These are phyloP conservation scores for Telmatherina bonti DNA, from an alignment of 2,797 vertebrate species.

Conservation along the genomic window DNA sequence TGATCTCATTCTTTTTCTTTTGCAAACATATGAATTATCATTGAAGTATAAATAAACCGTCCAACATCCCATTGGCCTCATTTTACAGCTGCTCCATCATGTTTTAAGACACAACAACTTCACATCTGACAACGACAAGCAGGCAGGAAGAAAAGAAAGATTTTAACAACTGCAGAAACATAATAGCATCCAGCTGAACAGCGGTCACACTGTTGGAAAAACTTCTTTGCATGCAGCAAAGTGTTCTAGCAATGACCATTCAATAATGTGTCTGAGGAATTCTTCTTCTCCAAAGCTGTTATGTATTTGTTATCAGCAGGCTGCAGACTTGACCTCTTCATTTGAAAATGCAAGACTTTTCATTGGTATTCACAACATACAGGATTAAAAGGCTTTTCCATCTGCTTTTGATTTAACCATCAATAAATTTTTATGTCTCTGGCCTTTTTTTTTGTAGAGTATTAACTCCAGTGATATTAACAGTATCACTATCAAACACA, in stretches of 20 bases:
- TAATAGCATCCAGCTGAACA: neutral
- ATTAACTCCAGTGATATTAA: too few relatives aligned
- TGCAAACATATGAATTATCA: neutral
- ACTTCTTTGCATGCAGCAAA: constrained; percentile 14
- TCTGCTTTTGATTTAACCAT: constrained; percentile 20
- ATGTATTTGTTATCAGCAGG: constrained; percentile 31
- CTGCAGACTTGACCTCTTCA: neutral
- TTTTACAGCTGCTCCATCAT: neutral
- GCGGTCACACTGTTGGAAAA: neutral
- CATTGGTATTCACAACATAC: constrained; percentile 41
- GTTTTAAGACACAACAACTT: neutral
- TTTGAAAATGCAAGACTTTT: constrained; percentile 26
- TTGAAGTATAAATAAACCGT: constrained; percentile 5
- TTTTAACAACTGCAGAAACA: neutral
- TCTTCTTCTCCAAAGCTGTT: constrained; percentile 30
- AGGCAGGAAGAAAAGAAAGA: neutral
- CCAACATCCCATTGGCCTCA: too few relatives aligned
- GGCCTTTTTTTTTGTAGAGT: neutral
- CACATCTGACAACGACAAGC: neutral
- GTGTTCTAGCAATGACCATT: constrained; percentile 23
- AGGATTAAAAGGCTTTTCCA: constrained; percentile 27
- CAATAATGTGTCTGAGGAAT: constrained; percentile 8
- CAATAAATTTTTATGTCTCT: neutral
- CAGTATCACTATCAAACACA: too few relatives aligned
- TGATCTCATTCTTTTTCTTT: neutral